A percentile compares a stretch with the other conserved stretches of the same genome.
Conservation (phyloP, 2,797 vertebrate genomes). For the Pangasius mekongensis region DNA sequence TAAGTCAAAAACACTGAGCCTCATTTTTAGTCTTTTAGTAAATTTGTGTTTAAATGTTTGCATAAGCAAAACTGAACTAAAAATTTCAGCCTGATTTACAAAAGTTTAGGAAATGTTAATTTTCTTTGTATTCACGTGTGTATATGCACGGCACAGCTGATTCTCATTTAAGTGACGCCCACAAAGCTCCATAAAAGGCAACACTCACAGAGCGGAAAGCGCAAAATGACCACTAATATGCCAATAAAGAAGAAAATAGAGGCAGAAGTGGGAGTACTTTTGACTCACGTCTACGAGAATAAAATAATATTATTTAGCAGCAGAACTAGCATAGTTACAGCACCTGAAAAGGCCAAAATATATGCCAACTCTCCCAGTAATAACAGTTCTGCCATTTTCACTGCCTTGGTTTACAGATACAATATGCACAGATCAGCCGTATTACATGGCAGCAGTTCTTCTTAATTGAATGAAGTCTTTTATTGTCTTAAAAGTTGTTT, state of each 20-base stretch:
- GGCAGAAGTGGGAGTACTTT: background rate
- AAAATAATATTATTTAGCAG: background rate
- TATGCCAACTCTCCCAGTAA: background rate
- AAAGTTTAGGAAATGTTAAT: background rate
- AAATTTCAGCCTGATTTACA: background rate
- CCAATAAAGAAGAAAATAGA: background rate
- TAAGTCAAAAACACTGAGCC: constrained; percentile 53
- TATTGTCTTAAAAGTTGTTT: background rate
- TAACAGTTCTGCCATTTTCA: background rate
- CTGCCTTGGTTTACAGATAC: background rate
- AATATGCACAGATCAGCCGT: background rate
- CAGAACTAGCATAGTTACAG: background rate
- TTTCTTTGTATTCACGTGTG: background rate
- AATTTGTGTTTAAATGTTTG: background rate
- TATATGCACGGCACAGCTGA: background rate
- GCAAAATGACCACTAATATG: background rate
- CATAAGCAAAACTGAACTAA: background rate
- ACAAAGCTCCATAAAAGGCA: background rate
- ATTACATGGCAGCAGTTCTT: background rate
- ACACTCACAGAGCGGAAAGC: background rate
- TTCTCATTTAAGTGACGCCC: background rate
- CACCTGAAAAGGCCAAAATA: background rate
- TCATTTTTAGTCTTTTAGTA: background rate
- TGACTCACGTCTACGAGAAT: background rate
- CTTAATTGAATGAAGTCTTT: background rate